These are phyloP conservation scores for Acropora tenuis DNA, from an alignment of 64 coral and sea anemone genomes.

Conservation along the genomic window DNA sequence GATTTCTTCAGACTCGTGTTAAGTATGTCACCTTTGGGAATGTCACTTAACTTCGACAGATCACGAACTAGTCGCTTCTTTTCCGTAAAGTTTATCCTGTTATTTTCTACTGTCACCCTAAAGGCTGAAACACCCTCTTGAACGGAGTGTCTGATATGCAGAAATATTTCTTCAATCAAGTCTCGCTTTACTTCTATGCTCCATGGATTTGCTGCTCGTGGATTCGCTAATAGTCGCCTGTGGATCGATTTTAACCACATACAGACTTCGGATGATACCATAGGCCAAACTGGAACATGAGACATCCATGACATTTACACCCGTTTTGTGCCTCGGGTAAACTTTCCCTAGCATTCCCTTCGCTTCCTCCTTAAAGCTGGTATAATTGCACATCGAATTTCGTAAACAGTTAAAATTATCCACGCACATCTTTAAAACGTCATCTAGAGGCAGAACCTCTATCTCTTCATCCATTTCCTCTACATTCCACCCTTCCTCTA, in stretches of 20 bases:
- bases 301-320: conserved; percentile 12
- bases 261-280: conserved; percentile 24
- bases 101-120: conserved; percentile 33
- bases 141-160: not conserved
- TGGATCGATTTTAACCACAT: conserved; percentile 40
- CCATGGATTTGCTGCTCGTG: conserved; percentile 30
- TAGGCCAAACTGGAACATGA: conserved; percentile 25
- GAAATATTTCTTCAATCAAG: conserved; percentile 3
- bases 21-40: not conserved
- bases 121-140: conserved; percentile 23
- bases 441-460: conserved; percentile 5
- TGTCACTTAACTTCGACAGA: conserved; percentile 33
- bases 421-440: conserved; percentile 25
- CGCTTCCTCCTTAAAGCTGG: conserved; percentile 32
- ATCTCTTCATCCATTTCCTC: not conserved
- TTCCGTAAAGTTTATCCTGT: conserved; percentile 24
- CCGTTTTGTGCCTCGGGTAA: conserved; percentile 39
- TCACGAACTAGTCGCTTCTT: conserved; percentile 25
- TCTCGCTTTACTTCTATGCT: conserved; percentile 43
- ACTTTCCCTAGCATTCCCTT: not conserved
- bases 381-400: conserved; percentile 24
- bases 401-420: not conserved
- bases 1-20: conserved; percentile 45
- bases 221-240: conserved; percentile 37
- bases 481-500: not conserved